Evolutionary conservation across 2,888 invertebrate genomes (phyloP).

Genomic region (Strigamia maritima): DNA sequence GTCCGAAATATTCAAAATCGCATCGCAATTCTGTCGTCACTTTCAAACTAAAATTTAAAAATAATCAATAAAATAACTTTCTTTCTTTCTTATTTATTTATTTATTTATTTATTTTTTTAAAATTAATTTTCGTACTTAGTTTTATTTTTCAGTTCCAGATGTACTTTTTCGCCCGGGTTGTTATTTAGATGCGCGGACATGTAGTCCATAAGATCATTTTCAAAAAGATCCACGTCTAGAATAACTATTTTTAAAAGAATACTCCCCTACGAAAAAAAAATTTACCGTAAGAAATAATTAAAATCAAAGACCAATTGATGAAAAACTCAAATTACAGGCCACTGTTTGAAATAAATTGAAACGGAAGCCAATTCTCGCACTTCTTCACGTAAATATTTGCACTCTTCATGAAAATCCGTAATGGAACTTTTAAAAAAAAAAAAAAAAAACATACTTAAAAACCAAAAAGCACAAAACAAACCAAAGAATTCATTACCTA

Average conservation of each 20-base stretch:
- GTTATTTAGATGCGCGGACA: not conserved
- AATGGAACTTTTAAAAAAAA: not conserved
- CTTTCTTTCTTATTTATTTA: too few species aligned
- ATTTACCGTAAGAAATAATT: not conserved
- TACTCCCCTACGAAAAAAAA: not conserved
- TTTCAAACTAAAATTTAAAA: not conserved
- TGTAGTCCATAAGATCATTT: not conserved
- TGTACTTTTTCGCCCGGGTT: not conserved
- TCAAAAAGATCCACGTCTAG: not conserved
- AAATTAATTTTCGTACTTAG: not conserved
- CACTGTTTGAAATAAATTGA: not conserved
- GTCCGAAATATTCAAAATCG: conserved; percentile 11
- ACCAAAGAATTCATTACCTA: not conserved
- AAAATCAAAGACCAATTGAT: not conserved
- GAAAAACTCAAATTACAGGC: not conserved
- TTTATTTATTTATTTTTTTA: too few species aligned
- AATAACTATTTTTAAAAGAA: conserved; percentile 15
- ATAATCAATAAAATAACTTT: not conserved
- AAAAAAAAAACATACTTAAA: not conserved
- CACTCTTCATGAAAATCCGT: not conserved
- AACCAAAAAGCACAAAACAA: not conserved
- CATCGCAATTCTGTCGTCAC: not conserved
- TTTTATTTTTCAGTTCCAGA: conserved; percentile 7
- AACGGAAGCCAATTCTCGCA: not conserved
- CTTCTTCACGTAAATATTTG: not conserved